These are phyloP conservation scores for Drosophila tripunctata DNA, from an alignment of 2,888 invertebrate species.

Conservation along the genomic window DNA sequence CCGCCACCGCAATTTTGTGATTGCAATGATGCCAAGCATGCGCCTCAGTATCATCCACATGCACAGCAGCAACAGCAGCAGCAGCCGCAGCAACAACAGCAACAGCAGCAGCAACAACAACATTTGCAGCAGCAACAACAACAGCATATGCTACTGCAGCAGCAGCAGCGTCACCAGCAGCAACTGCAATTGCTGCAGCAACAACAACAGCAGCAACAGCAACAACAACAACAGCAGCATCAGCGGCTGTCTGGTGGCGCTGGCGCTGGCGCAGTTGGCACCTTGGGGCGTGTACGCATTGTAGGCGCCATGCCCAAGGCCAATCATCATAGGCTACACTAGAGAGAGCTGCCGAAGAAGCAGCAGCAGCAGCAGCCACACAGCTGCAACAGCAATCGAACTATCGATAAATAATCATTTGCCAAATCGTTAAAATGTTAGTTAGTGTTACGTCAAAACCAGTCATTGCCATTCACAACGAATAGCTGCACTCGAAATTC, in stretches of 20 bases:
- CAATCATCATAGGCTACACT: conserved; percentile 83
- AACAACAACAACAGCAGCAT: conserved; percentile 75
- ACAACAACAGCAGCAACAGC: conserved; percentile 59
- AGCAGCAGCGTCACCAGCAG: conserved; percentile 62
- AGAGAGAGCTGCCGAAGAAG: conserved; percentile 22
- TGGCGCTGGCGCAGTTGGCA: conserved; percentile 73
- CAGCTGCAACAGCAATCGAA: conserved; percentile 13
- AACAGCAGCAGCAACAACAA: conserved; percentile 62
- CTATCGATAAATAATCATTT: conserved; percentile 63
- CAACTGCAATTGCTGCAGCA: conserved; percentile 70
- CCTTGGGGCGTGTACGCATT: conserved; percentile 88
- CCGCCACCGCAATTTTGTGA: conserved; percentile 97
- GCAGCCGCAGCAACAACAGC: conserved; percentile 62
- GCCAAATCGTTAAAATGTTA: conserved; percentile 77
- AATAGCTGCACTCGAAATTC: conserved; percentile 55
- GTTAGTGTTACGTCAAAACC: conserved; percentile 63
- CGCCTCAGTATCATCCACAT: conserved; percentile 72
- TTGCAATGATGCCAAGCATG: conserved; percentile 85
- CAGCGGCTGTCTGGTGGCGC: conserved; percentile 68
- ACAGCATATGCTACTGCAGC: conserved; percentile 54
- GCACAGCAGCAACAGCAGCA: conserved; percentile 69
- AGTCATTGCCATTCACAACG: conserved; percentile 80
- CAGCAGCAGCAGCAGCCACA: background rate
- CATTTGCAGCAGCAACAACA: conserved; percentile 68
- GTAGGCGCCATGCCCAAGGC: conserved; percentile 93